phyloP scores from a whole-genome alignment of 2,797 vertebrate species.

The Cetoscarus ocellatus region DNA sequence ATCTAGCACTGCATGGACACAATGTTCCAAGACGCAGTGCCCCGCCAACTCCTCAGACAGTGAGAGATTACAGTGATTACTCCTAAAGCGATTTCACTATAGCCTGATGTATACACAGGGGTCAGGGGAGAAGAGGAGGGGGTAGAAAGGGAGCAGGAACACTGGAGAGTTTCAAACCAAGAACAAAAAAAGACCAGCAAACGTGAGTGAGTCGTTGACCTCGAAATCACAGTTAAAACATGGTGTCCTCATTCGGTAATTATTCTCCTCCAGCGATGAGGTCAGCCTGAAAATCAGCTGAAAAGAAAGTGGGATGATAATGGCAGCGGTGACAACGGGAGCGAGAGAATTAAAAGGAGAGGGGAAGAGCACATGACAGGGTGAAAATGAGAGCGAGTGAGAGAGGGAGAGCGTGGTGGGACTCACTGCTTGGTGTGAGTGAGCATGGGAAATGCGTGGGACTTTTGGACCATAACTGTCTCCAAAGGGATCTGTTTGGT shows the following conservation, averaged over 20 bases:
- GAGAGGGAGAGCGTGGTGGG: slow-evolving; percentile 67
- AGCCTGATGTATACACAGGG: slow-evolving; percentile 55
- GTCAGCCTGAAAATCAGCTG: slow-evolving; percentile 78
- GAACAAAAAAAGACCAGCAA: slow-evolving; percentile 64
- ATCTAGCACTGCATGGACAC: slow-evolving; percentile 67
- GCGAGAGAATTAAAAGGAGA: slow-evolving; percentile 63
- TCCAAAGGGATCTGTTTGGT: slow-evolving; percentile 72
- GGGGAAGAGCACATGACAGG: slow-evolving; percentile 59
- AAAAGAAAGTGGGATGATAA: slow-evolving; percentile 77
- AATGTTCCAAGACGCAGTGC: slow-evolving; percentile 70
- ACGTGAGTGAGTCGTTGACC: slow-evolving; percentile 72
- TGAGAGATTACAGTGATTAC: slow-evolving; percentile 67
- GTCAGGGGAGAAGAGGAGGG: slow-evolving; percentile 9
- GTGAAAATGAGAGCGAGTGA: slow-evolving; percentile 58
- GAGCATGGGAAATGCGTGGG: slow-evolving; percentile 88
- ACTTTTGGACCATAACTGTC: slow-evolving; percentile 74
- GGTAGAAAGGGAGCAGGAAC: slow-evolving; percentile 15
- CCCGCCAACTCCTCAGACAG: slow-evolving; percentile 67
- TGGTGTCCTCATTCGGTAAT: slow-evolving; percentile 80
- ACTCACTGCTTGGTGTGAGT: slow-evolving; percentile 82
- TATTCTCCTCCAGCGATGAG: slow-evolving; percentile 78
- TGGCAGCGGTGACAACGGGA: slow-evolving; percentile 60
- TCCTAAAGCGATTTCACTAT: slow-evolving; percentile 62
- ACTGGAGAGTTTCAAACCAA: slow-evolving; percentile 51
- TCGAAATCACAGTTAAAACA: slow-evolving; percentile 77